phyloP scores from a whole-genome alignment of 1,140 invertebrate species.

The Macrobrachium rosenbergii region DNA sequence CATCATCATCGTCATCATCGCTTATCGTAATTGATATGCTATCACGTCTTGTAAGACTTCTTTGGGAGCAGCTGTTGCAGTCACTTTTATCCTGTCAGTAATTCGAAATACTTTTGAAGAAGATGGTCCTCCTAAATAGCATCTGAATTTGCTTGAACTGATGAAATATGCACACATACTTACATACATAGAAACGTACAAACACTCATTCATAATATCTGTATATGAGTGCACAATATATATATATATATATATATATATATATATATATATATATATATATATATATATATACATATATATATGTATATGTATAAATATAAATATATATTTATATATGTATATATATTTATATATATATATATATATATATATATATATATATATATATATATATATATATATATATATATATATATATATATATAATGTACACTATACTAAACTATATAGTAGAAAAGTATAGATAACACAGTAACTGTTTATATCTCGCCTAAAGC shows the following conservation, averaged over 20 bases:
- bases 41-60: neutral
- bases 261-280: constrained; percentile 24
- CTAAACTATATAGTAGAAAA: no score
- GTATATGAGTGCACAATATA: neutral
- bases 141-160: neutral
- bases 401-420: constrained; percentile 17
- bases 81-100: neutral
- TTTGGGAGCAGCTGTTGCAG: neutral
- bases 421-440: neutral
- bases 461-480: no score
- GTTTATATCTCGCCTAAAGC: no score
- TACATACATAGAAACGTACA: neutral
- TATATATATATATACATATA: constrained; percentile 5
- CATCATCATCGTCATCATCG: neutral
- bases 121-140: neutral
- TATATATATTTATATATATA: neutral
- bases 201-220: neutral
- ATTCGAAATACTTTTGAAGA: neutral
- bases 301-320: no score
- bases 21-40: neutral
- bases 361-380: neutral
- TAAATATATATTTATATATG: no score
- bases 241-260: constrained; percentile 36
- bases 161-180: constrained; percentile 17
- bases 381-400: constrained; percentile 14